Evolutionary conservation across 1,140 invertebrate species (phyloP).

Genomic region (Phymastichus coffea): DNA sequence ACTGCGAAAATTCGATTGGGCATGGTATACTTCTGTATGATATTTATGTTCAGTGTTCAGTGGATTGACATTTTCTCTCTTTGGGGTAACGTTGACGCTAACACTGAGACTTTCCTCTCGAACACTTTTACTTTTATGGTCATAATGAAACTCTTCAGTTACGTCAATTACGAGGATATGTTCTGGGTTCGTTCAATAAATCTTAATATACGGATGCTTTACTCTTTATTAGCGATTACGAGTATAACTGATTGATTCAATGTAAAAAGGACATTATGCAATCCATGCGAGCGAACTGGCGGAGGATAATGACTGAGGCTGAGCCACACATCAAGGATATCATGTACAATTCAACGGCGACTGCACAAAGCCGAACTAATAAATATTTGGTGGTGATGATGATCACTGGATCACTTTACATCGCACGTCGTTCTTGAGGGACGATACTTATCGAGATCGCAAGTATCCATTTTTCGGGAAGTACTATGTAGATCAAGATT

Average conservation of each 20-base stretch:
- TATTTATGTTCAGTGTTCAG: not conserved
- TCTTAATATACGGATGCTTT: not conserved
- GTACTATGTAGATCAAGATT: slow-evolving; percentile 13
- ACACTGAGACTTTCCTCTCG: not conserved
- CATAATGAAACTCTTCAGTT: not conserved
- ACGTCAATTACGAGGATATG: not conserved
- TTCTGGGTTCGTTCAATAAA: slow-evolving; percentile 1
- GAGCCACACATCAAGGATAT: not conserved
- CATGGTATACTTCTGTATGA: not conserved
- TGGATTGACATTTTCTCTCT: slow-evolving; percentile 7
- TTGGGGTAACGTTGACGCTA: slow-evolving; percentile 11
- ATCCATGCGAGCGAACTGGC: slow-evolving; percentile 6
- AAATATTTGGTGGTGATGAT: not conserved
- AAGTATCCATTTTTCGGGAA: slow-evolving; percentile 21
- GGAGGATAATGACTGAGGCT: not conserved
- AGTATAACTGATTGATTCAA: not conserved
- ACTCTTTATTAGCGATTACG: not conserved
- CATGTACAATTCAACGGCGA: not conserved
- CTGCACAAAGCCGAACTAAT: not conserved
- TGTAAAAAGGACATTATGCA: not conserved
- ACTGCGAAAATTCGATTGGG: not conserved
- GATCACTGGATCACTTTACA: not conserved
- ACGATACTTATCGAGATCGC: not conserved
- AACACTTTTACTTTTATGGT: slow-evolving; percentile 1
- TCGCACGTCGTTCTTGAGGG: not conserved